phyloP scores from a whole-genome alignment of 1,140 invertebrate species.

The Penaeus japonicus region DNA sequence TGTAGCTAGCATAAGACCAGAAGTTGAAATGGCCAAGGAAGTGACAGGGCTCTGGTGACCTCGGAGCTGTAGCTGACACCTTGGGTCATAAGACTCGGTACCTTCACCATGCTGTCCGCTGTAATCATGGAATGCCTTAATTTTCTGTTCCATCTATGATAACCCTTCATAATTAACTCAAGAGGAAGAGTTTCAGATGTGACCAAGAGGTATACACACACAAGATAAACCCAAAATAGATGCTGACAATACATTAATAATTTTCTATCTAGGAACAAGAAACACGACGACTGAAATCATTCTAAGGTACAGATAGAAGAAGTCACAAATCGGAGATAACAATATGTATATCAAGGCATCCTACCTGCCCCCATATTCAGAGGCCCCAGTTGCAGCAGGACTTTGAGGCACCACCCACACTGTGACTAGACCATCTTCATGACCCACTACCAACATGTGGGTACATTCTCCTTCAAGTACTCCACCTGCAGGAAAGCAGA shows the following conservation, averaged over 20 bases:
- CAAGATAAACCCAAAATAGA: no score
- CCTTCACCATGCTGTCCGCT: no score
- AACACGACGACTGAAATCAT: not conserved
- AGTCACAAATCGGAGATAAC: not conserved
- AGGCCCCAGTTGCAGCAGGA: conserved; percentile 55
- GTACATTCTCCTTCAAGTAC: conserved; percentile 56
- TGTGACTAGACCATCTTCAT: conserved; percentile 67
- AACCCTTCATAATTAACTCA: no score
- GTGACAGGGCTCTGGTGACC: conserved; percentile 70
- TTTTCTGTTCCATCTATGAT: no score
- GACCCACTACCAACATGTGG: conserved; percentile 66
- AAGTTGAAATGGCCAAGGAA: conserved; percentile 67
- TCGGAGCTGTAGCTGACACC: conserved; percentile 64
- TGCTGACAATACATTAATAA: no score
- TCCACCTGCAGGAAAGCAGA: conserved; percentile 31
- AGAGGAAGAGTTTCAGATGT: no score
- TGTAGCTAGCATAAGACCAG: conserved; percentile 69
- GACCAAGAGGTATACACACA: no score
- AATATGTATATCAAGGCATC: not conserved
- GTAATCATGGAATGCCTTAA: no score
- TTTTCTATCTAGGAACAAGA: not conserved
- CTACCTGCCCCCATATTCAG: conserved; percentile 33
- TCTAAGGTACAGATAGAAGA: not conserved
- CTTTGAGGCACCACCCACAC: conserved; percentile 68
- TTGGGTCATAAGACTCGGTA: conserved; percentile 8